phyloP scores from a whole-genome alignment of 2,888 invertebrate species.

The Rugalucina vietnamica region DNA sequence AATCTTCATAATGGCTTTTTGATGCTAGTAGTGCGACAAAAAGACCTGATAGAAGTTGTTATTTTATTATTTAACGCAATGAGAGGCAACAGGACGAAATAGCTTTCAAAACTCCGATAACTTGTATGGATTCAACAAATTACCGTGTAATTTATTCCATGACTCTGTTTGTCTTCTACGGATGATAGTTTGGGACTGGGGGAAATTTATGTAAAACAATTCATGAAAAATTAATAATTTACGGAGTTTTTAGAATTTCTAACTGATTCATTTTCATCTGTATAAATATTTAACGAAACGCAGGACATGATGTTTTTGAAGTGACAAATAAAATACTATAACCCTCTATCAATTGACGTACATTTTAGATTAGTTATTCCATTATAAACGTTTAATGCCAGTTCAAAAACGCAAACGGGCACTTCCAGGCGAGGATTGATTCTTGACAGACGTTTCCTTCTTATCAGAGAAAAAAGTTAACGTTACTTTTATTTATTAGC shows the following conservation, averaged over 20 bases:
- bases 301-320: too few species aligned
- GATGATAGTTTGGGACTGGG: not conserved
- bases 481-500: too few species aligned
- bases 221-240: not conserved
- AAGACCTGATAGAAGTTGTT: not conserved
- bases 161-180: not conserved
- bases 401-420: too few species aligned
- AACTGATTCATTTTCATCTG: not conserved
- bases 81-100: not conserved
- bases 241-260: not conserved
- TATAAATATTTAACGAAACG: slow-evolving; percentile 7
- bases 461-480: too few species aligned
- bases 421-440: too few species aligned
- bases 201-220: not conserved
- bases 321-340: not conserved
- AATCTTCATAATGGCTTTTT: not conserved
- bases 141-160: not conserved
- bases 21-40: not conserved
- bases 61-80: not conserved
- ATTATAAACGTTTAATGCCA: not conserved
- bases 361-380: not conserved
- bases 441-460: too few species aligned
- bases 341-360: not conserved
- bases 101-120: not conserved
- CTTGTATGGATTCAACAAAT: not conserved